Evolutionary conservation across 2,797 vertebrate genomes (phyloP).

Genomic region (Sebastes kiyomatsui): DNA sequence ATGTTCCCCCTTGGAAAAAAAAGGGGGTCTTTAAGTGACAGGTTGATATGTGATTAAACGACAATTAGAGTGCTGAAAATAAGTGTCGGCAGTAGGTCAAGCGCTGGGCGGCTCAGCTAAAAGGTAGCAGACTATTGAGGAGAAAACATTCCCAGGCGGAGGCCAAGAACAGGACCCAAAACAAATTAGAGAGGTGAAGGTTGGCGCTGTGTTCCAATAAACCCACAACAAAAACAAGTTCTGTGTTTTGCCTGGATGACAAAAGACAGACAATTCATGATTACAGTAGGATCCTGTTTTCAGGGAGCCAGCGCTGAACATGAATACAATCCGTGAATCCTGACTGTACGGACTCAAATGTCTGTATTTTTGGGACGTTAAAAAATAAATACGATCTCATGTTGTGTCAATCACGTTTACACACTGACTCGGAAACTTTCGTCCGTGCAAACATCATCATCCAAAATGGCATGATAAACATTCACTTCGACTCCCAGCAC

Average conservation of each 20-base stretch:
- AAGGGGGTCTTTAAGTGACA: conserved; percentile 86
- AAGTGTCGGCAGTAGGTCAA: conserved; percentile 82
- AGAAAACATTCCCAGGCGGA: conserved; percentile 78
- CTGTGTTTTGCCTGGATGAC: conserved; percentile 48
- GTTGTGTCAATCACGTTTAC: no score
- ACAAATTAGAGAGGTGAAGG: conserved; percentile 82
- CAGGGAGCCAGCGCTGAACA: not conserved
- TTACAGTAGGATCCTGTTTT: conserved; percentile 22
- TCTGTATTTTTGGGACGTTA: no score
- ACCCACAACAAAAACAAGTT: conserved; percentile 67
- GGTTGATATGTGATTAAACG: conserved; percentile 89
- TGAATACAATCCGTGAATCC: not conserved
- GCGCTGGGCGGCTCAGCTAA: conserved; percentile 80
- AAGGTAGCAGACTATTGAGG: conserved; percentile 82
- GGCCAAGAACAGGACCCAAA: conserved; percentile 80
- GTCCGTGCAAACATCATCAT: no score
- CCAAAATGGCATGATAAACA: no score
- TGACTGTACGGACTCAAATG: not conserved
- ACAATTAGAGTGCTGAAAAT: conserved; percentile 88
- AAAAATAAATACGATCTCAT: no score
- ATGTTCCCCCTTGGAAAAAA: conserved; percentile 79
- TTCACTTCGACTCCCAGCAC: no score
- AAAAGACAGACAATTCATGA: conserved; percentile 34
- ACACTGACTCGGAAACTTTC: no score
- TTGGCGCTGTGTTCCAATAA: conserved; percentile 75